These are phyloP conservation scores for Erinaceus europaeus DNA, from an alignment of 2,113 vertebrate species.

Conservation along the genomic window DNA sequence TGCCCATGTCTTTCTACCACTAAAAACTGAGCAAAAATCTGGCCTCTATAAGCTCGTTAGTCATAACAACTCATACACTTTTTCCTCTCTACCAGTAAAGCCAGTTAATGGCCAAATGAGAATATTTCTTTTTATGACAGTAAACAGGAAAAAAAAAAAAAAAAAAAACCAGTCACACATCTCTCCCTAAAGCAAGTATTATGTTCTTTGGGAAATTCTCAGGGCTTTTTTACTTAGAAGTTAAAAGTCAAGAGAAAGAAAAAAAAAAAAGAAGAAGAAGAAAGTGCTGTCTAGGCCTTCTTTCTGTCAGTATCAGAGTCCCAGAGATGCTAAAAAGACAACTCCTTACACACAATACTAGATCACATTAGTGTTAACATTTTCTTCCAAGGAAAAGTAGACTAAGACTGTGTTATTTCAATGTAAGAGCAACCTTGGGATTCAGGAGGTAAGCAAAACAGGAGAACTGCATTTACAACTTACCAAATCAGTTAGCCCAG, in stretches of 20 bases:
- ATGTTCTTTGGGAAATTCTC: background rate
- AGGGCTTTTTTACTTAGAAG: background rate
- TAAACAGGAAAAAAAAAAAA: slow-evolving; percentile 1
- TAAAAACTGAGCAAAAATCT: background rate
- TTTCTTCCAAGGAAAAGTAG: slow-evolving; percentile 10
- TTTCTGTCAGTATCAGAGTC: background rate
- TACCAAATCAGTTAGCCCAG: slow-evolving; percentile 96
- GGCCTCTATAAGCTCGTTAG: background rate
- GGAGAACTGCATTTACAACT: slow-evolving; percentile 39
- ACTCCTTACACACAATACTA: slow-evolving; percentile 2
- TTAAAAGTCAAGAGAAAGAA: slow-evolving; percentile 16
- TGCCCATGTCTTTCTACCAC: background rate
- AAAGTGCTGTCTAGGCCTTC: background rate
- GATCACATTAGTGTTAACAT: background rate
- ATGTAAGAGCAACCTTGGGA: background rate
- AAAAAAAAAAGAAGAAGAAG: too few relatives aligned
- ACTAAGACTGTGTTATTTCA: background rate
- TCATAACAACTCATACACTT: background rate
- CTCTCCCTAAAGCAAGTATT: background rate
- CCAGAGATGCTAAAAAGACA: background rate
- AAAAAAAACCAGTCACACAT: background rate
- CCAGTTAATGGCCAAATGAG: background rate
- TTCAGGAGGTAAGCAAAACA: background rate
- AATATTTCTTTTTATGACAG: background rate
- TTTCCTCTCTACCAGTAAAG: background rate